These are phyloP conservation scores for Patella pellucida DNA, from an alignment of 2,888 invertebrate species.

Conservation along the genomic window DNA sequence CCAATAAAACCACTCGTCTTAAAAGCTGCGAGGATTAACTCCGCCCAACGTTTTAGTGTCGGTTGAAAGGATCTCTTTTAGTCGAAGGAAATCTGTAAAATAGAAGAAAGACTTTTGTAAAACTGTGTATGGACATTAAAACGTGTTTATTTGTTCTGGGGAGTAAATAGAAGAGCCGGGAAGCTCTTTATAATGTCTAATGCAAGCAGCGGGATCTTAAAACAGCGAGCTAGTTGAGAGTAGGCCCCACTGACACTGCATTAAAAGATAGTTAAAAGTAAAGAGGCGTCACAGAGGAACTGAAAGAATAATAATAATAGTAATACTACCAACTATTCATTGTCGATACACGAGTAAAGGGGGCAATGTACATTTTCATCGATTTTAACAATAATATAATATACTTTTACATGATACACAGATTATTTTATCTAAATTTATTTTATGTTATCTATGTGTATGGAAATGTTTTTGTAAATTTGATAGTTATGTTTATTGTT, in stretches of 20 bases:
- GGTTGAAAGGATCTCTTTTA: conserved; percentile 7
- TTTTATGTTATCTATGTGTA: too few species aligned
- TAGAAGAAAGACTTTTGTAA: conserved; percentile 8
- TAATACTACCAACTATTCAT: too few species aligned
- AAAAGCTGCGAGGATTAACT: background rate
- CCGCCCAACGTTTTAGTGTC: conserved; percentile 11
- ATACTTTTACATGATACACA: too few species aligned
- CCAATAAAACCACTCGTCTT: conserved; percentile 12
- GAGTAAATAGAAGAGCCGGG: conserved; percentile 9
- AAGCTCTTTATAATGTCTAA: conserved; percentile 9
- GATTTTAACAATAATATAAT: too few species aligned
- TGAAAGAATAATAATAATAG: too few species aligned
- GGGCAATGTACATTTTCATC: too few species aligned
- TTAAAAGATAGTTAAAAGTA: background rate
- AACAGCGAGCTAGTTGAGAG: too few species aligned
- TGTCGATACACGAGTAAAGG: too few species aligned
- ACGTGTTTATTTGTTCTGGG: conserved; percentile 9
- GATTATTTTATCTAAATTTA: too few species aligned
- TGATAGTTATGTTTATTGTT: too few species aligned
- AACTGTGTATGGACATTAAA: background rate
- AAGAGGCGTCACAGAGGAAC: too few species aligned
- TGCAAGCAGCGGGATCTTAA: conserved; percentile 1
- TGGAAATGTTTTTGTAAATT: too few species aligned
- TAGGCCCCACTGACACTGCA: background rate
- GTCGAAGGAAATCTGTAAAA: background rate